Evolutionary conservation across 2,888 invertebrate species (phyloP).

Genomic region (Nomada flava): DNA sequence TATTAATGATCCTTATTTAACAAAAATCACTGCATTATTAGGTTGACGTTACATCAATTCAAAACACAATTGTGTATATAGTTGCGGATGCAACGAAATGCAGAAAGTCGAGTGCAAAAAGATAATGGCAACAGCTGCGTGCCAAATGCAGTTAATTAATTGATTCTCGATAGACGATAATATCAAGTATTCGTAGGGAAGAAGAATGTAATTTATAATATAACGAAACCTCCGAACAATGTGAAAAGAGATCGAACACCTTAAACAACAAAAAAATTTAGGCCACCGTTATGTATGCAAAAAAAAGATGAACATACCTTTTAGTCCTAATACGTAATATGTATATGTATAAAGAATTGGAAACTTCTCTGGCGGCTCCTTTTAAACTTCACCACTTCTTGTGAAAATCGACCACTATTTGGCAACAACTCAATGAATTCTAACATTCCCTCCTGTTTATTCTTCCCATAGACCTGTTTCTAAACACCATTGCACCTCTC

Average conservation of each 20-base stretch:
- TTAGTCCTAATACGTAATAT: not conserved
- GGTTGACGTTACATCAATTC: conserved; percentile 28
- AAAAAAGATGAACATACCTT: conserved; percentile 31
- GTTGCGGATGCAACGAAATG: conserved; percentile 34
- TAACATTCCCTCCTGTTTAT: conserved; percentile 52
- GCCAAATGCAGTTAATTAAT: not conserved
- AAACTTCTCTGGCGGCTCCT: not conserved
- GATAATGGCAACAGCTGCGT: conserved; percentile 30
- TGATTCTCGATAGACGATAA: not conserved
- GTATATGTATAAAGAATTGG: not conserved
- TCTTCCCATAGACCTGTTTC: conserved; percentile 32
- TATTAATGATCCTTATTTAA: not conserved
- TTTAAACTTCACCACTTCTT: conserved; percentile 19
- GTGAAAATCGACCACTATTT: conserved; percentile 2
- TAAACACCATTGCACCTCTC: conserved; percentile 47
- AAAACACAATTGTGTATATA: conserved; percentile 44
- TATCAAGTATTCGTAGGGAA: not conserved
- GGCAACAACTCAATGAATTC: conserved; percentile 24
- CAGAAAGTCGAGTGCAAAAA: conserved; percentile 27
- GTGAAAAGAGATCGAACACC: conserved; percentile 7
- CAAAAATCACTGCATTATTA: conserved; percentile 1
- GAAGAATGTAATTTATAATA: not conserved
- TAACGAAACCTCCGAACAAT: not conserved
- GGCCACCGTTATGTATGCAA: conserved; percentile 54
- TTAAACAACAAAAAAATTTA: conserved; percentile 46